Conservation (phyloP, 2,797 vertebrate genomes). For the Chromobotia macracanthus region DNA sequence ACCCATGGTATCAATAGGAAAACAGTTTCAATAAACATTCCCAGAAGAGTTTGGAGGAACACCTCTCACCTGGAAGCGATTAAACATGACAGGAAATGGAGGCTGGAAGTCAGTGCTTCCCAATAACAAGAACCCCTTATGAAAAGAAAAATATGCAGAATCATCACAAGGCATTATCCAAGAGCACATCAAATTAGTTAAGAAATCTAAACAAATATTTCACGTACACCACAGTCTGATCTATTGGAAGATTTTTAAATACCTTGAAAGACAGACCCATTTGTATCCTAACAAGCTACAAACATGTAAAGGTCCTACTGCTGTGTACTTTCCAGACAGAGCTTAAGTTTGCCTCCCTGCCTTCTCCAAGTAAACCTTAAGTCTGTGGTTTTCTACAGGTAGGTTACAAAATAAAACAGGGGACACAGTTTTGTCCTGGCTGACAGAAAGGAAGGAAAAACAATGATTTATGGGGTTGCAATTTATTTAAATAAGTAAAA, state of each 20-base stretch:
- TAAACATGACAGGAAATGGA: constrained; percentile 75
- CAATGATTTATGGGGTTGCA: no score
- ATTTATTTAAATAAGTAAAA: no score
- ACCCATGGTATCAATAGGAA: constrained; percentile 76
- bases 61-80: constrained; percentile 79
- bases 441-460: no score
- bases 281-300: no score
- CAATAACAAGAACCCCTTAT: constrained; percentile 64
- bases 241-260: background rate
- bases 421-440: no score
- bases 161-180: constrained; percentile 72
- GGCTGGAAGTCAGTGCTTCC: constrained; percentile 72
- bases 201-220: constrained; percentile 60
- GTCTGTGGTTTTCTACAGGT: no score
- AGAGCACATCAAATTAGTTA: constrained; percentile 60
- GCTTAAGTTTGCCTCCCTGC: no score
- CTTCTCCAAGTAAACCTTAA: no score
- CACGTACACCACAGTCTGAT: constrained; percentile 52
- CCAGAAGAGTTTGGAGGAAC: constrained; percentile 67
- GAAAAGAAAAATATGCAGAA: constrained; percentile 70
- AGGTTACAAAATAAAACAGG: no score
- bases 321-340: no score
- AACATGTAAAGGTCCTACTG: no score
- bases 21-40: constrained; percentile 77
- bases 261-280: no score